These are phyloP conservation scores for Oasisia sp. DNA, from an alignment of 2,888 invertebrate genomes.

Conservation along the genomic window DNA sequence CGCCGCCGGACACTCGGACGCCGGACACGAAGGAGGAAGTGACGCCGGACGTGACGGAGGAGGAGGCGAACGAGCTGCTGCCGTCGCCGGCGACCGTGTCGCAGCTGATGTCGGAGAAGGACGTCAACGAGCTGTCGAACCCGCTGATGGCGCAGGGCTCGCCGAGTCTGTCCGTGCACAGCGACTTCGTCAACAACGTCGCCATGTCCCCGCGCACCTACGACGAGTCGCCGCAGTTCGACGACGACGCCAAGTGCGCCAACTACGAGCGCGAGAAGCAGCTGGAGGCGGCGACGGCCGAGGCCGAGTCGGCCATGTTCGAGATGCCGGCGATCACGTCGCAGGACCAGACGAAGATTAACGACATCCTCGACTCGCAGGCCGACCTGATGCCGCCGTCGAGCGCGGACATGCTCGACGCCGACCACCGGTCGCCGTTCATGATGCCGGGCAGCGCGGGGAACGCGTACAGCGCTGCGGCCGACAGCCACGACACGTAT, in stretches of 20 bases:
- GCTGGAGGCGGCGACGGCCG: not conserved
- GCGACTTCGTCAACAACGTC: constrained; percentile 17
- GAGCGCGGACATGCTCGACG: not conserved
- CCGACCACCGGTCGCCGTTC: not conserved
- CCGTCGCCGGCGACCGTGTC: not conserved
- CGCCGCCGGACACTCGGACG: not conserved
- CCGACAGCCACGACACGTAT: not conserved
- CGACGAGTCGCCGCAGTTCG: constrained; percentile 10
- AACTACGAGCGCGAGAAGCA: constrained; percentile 14
- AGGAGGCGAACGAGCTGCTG: not conserved
- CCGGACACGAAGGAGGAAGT: not conserved
- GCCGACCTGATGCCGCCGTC: constrained; percentile 19
- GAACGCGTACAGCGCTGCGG: not conserved
- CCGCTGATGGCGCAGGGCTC: not conserved
- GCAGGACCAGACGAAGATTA: constrained; percentile 13
- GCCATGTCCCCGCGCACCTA: not conserved
- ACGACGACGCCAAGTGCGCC: not conserved
- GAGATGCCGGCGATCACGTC: constrained; percentile 23
- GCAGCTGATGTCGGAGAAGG: not conserved
- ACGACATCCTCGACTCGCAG: constrained; percentile 10
- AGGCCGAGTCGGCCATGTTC: not conserved
- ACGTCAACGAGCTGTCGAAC: not conserved
- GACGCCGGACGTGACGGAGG: not conserved
- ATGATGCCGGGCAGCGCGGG: not conserved
- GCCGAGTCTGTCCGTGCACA: constrained; percentile 1